phyloP scores from a whole-genome alignment of 2,888 invertebrate species.

The Nysson spinosus region DNA sequence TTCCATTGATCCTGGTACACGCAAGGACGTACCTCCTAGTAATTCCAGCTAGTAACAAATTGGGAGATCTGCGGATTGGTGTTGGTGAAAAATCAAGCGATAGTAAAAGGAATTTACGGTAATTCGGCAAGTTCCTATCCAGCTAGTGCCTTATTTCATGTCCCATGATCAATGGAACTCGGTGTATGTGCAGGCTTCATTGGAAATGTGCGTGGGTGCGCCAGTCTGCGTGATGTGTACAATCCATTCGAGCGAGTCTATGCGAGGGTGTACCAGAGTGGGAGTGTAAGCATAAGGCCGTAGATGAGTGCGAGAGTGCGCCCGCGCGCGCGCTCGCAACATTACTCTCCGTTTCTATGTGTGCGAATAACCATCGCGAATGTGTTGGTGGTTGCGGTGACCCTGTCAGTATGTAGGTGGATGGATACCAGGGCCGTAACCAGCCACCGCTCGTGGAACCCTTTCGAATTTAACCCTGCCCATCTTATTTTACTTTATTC shows the following conservation, averaged over 20 bases:
- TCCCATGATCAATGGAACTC: no score
- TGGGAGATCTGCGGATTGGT: no score
- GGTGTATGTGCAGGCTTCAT: conserved; percentile 11
- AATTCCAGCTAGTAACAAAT: no score
- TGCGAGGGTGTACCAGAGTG: conserved; percentile 49
- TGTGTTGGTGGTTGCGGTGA: conserved; percentile 60
- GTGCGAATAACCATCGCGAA: conserved; percentile 63
- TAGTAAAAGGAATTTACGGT: no score
- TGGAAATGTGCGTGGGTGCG: conserved; percentile 39
- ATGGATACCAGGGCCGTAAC: conserved; percentile 65
- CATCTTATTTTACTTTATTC: neutral
- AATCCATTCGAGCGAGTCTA: conserved; percentile 52
- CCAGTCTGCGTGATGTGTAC: conserved; percentile 46
- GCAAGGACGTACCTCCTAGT: no score
- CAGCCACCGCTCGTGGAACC: conserved; percentile 23
- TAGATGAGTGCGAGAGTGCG: neutral
- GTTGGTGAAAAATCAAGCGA: no score
- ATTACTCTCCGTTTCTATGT: neutral
- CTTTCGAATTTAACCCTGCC: neutral
- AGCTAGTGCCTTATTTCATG: no score
- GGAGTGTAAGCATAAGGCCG: conserved; percentile 15
- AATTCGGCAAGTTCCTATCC: no score
- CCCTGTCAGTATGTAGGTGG: conserved; percentile 67
- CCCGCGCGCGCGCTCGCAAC: conserved; percentile 2
- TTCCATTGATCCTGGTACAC: no score